phyloP scores from a whole-genome alignment of 1,140 invertebrate species.

The Triops cancriformis region DNA sequence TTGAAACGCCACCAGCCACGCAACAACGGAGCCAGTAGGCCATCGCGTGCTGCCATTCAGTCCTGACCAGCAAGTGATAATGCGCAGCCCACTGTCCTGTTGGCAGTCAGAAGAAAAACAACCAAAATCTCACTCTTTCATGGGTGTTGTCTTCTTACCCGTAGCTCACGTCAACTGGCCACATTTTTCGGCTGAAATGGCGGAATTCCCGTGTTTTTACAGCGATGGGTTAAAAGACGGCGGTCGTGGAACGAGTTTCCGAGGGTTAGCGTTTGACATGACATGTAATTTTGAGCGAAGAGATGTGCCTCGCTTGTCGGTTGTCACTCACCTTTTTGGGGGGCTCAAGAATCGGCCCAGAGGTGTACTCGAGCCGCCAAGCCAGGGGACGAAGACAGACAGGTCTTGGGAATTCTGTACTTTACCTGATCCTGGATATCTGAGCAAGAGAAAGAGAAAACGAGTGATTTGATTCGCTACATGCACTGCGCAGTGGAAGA shows the following conservation, averaged over 20 bases:
- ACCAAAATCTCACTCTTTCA: not conserved
- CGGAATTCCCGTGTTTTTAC: not conserved
- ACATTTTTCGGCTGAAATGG: not conserved
- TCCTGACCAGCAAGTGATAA: not conserved
- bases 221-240: not conserved
- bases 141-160: not conserved
- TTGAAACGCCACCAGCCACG: not conserved
- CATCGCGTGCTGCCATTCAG: not conserved
- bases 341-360: not conserved
- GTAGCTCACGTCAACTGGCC: not conserved
- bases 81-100: not conserved
- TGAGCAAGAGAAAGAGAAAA: not conserved
- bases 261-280: not conserved
- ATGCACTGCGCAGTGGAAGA: not conserved
- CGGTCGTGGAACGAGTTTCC: not conserved
- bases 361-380: not conserved
- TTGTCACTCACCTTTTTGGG: not conserved
- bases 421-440: not conserved
- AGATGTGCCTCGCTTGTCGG: not conserved
- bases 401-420: not conserved
- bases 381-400: not conserved
- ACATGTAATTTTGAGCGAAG: not conserved
- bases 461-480: not conserved
- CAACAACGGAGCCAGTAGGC: not conserved
- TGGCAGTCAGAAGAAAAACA: not conserved